phyloP scores from a whole-genome alignment of 2,797 vertebrate species.

The Coracias cyanogaster region DNA sequence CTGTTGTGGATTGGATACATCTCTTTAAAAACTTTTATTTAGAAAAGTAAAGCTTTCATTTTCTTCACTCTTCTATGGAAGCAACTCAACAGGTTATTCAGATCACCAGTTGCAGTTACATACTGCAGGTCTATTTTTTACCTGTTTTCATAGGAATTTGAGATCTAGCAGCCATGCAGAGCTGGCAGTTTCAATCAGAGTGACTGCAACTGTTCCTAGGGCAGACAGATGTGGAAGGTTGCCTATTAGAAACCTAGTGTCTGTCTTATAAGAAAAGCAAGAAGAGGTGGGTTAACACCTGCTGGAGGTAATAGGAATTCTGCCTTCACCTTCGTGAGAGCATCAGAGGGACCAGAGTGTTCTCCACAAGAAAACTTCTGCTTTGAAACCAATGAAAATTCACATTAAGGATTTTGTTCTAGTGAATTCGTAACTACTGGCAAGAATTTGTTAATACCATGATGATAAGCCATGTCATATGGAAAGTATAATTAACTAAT shows the following conservation, averaged over 20 bases:
- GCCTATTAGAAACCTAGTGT: background rate
- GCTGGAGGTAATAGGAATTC: background rate
- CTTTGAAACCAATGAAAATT: background rate
- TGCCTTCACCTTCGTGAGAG: background rate
- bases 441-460: conserved; percentile 11
- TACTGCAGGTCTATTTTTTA: background rate
- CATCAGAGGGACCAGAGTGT: background rate
- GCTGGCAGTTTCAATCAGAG: background rate
- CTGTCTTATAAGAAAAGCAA: background rate
- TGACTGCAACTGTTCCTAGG: background rate
- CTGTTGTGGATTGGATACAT: background rate
- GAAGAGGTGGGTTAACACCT: background rate
- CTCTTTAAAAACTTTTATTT: background rate
- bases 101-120: background rate
- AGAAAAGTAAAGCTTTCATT: background rate
- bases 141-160: background rate
- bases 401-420: background rate
- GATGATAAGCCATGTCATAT: background rate
- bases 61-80: background rate
- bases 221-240: background rate
- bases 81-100: background rate
- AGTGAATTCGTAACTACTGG: conserved; percentile 1
- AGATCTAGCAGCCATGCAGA: background rate
- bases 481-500: conserved; percentile 17
- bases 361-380: background rate